Evolutionary conservation across 35 echinoderm and acorn worm species (phyloP), one percentile per base, ranked within the genome.

Genomic region (Holothuria glaberrima): DNA sequence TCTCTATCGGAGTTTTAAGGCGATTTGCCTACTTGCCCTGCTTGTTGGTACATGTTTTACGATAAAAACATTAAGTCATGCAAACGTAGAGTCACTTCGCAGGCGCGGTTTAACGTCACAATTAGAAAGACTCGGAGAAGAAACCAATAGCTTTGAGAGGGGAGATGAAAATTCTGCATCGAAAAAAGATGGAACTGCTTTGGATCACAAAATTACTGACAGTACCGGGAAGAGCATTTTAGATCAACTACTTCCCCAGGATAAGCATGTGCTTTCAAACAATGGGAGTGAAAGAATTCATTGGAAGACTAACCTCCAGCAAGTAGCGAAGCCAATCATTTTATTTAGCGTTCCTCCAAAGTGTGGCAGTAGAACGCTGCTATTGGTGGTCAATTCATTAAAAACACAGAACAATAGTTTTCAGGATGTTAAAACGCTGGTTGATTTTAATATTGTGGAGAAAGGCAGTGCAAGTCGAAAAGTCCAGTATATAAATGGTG

Each of bases 281-380:
- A 54, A 54, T 54, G 50, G 50, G 16, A 54, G 64, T 26, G 22
- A 19, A 24, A 19, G n/a, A 12, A 1, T 68, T 68, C n/a, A 1
- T 68, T 68, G 64, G 64, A 68, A 22, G 64, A 68, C 16, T 12
- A 68, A 68, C 64, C 64, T 68, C 22, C 64, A 68, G n/a, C 64
- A 68, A 22, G n/a, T 22, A 68, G 22, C 16, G 5, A 19, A 19
- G n/a, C 64, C 64, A 68, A 24, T 68, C 5, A 68, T 68, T 22
- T 19, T 68, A 24, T 68, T 68, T 26, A 68, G 64, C 30, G 64
- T 68, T 12, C 64, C 64, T 68, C 64, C 64, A 24, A 68, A 68
- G n/a, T 68, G 64, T 19, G 64, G 64, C n/a, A 68, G 64, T 68
- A 68, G 64, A 68, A 68, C 64, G 22, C 13, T 68, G 22, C 64